Evolutionary conservation across 2,888 invertebrate genomes (phyloP).

Genomic region (Ypsolopha sequella): DNA sequence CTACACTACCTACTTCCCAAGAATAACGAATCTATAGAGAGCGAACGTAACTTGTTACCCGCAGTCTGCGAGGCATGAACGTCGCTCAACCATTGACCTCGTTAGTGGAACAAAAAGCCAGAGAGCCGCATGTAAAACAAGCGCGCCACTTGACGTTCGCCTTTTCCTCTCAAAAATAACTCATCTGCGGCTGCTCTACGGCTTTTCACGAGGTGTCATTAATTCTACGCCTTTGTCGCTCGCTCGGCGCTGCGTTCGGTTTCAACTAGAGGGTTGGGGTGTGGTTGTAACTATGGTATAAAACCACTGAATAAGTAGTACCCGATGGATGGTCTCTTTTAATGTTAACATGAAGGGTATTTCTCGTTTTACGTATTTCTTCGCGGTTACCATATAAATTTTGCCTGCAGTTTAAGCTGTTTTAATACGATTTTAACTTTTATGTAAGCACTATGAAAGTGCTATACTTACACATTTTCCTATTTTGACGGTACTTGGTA

Average conservation of each 20-base stretch:
- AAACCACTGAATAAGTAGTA: too few relatives aligned
- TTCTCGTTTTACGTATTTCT: too few relatives aligned
- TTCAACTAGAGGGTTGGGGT: too few relatives aligned
- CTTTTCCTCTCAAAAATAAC: conserved; percentile 69
- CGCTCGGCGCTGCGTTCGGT: neutral
- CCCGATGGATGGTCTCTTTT: too few relatives aligned
- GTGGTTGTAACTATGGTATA: too few relatives aligned
- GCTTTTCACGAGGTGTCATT: conserved; percentile 65
- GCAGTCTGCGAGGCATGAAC: conserved; percentile 31
- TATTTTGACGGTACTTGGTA: too few relatives aligned
- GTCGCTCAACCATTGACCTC: conserved; percentile 59
- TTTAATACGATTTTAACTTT: too few relatives aligned
- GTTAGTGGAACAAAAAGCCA: conserved; percentile 62
- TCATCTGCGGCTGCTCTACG: conserved; percentile 38
- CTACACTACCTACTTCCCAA: conserved; percentile 1
- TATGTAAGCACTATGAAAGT: too few relatives aligned
- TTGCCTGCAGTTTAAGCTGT: too few relatives aligned
- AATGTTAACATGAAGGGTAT: too few relatives aligned
- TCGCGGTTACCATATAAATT: too few relatives aligned
- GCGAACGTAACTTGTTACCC: conserved; percentile 34
- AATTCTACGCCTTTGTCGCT: conserved; percentile 49
- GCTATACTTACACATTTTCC: too few relatives aligned
- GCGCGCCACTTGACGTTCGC: conserved; percentile 57
- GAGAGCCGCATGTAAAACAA: conserved; percentile 50
- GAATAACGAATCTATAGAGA: conserved; percentile 16